Base-by-base conservation (phyloP, 2,888 invertebrate genomes). In the Harpalus rubripes region DNA sequence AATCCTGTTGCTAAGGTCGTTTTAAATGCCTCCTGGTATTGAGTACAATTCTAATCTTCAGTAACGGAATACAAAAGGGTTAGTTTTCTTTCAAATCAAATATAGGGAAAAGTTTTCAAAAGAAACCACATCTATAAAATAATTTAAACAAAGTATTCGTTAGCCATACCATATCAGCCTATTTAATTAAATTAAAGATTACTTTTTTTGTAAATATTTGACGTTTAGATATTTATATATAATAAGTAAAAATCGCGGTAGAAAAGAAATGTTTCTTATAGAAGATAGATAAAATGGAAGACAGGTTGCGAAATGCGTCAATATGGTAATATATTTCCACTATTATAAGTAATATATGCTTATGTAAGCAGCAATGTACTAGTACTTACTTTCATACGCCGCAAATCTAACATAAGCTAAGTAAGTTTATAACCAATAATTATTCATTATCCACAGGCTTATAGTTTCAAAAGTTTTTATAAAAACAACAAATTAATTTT, bases 241-340 rank as follows among this genome's bases (percentile, higher is more conserved):
- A 52, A 52, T 52, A 52, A 52, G 32, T 52, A 52, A 52, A 52
- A 52, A 52, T 32, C 32, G 32, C 32, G 32, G 5, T 4, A 52
- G 44, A 52, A 12, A 10, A 12, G 1, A 52, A 52, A 52, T 52
- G 2, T 52, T 52, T 52, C 0, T 52, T 12, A 52, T 52, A 52
- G 12, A 12, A 52, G 44, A 52, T 52, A 52, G 12, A 12, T 12
- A 8, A 12, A 1, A 12, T 52, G 10, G 44, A 8, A 52, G 44
- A 52, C 44, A 52, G 8, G 44, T 52, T 52, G 44, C 44, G 44
- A 44, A 44, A 44, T 44, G 44, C 44, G 44, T 52, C 44, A 52
- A 52, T 52, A 52, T 52, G 12, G 44, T 52, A 52, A 52, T 52
- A 52, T 52, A 52, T 52, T 52, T 52, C 44, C 44, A 52, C 44